Base-by-base conservation (phyloP, 2,113 vertebrate species). In the Stigmatopora argus region DNA sequence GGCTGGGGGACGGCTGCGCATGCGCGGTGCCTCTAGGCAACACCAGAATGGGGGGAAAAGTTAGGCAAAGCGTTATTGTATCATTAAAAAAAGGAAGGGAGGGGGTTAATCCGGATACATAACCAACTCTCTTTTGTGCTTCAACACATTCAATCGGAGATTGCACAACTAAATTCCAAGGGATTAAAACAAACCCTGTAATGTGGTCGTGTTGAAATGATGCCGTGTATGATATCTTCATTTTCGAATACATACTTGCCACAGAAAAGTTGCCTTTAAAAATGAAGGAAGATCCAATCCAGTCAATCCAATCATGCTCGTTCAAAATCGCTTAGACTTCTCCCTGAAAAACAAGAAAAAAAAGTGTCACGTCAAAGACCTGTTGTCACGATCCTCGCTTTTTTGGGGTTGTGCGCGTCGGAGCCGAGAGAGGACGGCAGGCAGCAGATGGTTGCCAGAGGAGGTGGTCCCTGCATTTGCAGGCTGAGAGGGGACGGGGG, bases 1-100 rank as follows among this genome's bases (percentile, higher is more conserved):
- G 62, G 66, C 64, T 71, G 76, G 85, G 41, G 66, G 63, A 62
- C 71, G 75, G 85, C 26, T 66, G 89, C 92, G 92, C 94, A 85
- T 92, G 93, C 92, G 92, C 90, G 13, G 44, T 86, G 78, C 81
- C 82, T 23, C 80, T 58, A 35, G 80, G 79, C 84, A 74, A 67
- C 65, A 78, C 74, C 80, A 21, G 62, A 69, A 75, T 86, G 81
- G 55, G 7, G 53, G 85, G 75, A 82, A 80, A 83, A 83, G 80
- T 90, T 91, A 88, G 87, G 87, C 83, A 89, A 89, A 90, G 85
- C 58, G 77, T 87, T 90, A 85, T 89, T 86, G 85, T 87, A 86
- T 82, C 85, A 84, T 83, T 85, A 84, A 87, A 83, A 14, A 78
- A 68, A 65, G 6, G 1, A 23, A 6, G 53, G 19, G 5, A 71